Conservation (phyloP, 1,140 invertebrate genomes). For the Chironomus striatipennis region DNA sequence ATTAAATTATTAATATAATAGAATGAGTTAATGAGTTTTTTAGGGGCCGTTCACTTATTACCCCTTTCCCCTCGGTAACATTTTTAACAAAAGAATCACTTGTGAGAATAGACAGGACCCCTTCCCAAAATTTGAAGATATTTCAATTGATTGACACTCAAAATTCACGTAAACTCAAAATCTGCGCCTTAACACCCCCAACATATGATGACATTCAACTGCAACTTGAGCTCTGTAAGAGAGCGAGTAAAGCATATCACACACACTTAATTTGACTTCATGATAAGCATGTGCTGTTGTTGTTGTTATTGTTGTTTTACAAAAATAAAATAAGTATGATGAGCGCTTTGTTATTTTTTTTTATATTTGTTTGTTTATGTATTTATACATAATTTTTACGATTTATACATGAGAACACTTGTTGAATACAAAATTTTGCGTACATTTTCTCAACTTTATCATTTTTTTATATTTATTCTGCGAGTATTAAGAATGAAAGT, state of each 20-base stretch:
- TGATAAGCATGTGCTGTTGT: slow-evolving; percentile 3
- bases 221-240: not conserved
- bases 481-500: slow-evolving; percentile 18
- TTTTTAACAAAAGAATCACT: too few species aligned
- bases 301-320: not conserved
- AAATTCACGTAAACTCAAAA: too few species aligned
- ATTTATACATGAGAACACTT: not conserved
- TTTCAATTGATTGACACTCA: too few species aligned
- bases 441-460: not conserved
- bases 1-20: too few species aligned
- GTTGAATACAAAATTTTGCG: slow-evolving; percentile 8
- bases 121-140: too few species aligned
- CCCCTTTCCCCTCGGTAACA: too few species aligned
- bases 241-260: not conserved
- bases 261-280: not conserved
- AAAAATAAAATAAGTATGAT: not conserved
- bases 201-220: too few species aligned
- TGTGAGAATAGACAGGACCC: too few species aligned
- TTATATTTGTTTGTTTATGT: not conserved
- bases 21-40: too few species aligned
- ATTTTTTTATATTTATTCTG: not conserved
- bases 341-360: not conserved
- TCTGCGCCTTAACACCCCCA: too few species aligned
- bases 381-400: not conserved
- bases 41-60: too few species aligned